Base-by-base conservation (phyloP, 1,140 invertebrate genomes). In the Neodiprion virginianus region DNA sequence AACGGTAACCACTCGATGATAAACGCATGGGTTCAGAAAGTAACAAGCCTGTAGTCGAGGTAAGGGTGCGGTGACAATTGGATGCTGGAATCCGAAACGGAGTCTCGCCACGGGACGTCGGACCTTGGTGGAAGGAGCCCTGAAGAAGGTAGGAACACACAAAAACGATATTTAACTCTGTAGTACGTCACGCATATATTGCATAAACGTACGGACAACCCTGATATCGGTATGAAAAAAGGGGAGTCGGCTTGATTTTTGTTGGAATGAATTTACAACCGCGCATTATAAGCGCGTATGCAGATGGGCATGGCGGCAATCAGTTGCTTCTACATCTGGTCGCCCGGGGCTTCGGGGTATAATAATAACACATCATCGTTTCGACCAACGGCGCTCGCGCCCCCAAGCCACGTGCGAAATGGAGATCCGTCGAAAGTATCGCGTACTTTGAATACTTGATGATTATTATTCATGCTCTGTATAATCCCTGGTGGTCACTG, bases 381-480 rank as follows among this genome's bases (percentile, higher is more conserved):
- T 61, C 53, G 4, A 61, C 11, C n/a, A 17, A 61, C 53, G 53
- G 11, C 11, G n/a, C 0, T 4, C n/a, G 53, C 11, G 53, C n/a
- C n/a, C 28, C 28, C n/a, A 1, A 17, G 53, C 53, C 53, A 61
- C 53, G 53, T 61, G 53, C 53, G 53, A 61, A 17, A 14, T 17
- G n/a, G 53, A 17, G n/a, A 14, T 17, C 53, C n/a, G 11, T 61
- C 11, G 11, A 61, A 61, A 61, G n/a, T 61, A 61, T 61, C 53
- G 53, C n/a, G n/a, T 61, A 61, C 53, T 61, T 17, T 61, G 53
- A 61, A 61, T 61, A 61, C 53, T 61, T 4, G 11, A 14, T 61
- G 53, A 61, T 61, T 61, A 61, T 61, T 61, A 61, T 61, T 61
- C 53, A 61, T 61, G 53, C n/a, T 61, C n/a, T 40, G 28, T 40